Evolutionary conservation across 2,888 invertebrate genomes (phyloP).

Genomic region (Nemotelus pantherinus): DNA sequence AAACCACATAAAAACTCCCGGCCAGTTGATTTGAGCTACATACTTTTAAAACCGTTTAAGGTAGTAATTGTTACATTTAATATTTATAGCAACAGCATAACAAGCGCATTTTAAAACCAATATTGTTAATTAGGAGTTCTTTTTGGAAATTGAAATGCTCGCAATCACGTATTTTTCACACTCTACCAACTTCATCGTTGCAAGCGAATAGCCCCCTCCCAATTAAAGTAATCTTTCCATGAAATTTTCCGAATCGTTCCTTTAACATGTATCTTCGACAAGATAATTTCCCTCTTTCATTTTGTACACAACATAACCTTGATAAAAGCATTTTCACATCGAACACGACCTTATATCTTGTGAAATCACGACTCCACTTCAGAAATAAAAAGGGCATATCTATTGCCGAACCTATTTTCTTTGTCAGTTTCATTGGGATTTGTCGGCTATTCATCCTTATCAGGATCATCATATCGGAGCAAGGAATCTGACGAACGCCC

Average conservation of each 20-base stretch:
- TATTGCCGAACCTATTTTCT: slow-evolving; percentile 37
- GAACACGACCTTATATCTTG: slow-evolving; percentile 35
- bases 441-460: slow-evolving; percentile 43
- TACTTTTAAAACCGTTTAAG: no score
- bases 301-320: slow-evolving; percentile 33
- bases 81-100: no score
- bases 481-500: slow-evolving; percentile 35
- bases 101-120: no score
- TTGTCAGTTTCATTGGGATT: slow-evolving; percentile 39
- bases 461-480: slow-evolving; percentile 40
- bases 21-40: no score
- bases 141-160: no score
- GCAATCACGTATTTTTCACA: no score
- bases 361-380: slow-evolving; percentile 36
- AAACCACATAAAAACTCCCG: no score
- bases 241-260: slow-evolving; percentile 28
- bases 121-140: no score
- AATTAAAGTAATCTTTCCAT: slow-evolving; percentile 30
- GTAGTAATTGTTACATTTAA: no score
- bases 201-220: background rate
- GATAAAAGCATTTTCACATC: slow-evolving; percentile 37
- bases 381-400: slow-evolving; percentile 42
- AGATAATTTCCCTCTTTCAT: slow-evolving; percentile 30
- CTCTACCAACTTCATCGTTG: no score
- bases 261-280: slow-evolving; percentile 31